Evolutionary conservation across 2,113 vertebrate genomes (phyloP).

Genomic region (Thermophis baileyi): DNA sequence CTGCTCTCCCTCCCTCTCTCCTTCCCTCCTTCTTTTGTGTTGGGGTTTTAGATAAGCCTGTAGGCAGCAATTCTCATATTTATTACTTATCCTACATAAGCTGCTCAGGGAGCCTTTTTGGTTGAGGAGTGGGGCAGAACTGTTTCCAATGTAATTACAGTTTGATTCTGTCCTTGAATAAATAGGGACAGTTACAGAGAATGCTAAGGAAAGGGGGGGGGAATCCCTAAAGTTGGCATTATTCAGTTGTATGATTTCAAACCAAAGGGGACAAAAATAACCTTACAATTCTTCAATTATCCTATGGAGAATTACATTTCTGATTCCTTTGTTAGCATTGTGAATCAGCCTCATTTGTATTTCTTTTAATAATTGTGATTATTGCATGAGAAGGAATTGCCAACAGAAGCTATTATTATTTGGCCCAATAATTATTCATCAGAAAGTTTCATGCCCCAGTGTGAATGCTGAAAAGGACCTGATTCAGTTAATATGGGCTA

Average conservation of each 20-base stretch:
- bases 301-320: not conserved
- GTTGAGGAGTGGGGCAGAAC: not conserved
- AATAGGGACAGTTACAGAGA: not conserved
- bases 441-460: not conserved
- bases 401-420: constrained; percentile 15
- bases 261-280: not conserved
- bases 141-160: not conserved
- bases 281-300: constrained; percentile 18
- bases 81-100: not conserved
- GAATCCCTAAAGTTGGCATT: not conserved
- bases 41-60: not conserved
- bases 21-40: not conserved
- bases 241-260: not conserved
- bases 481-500: not conserved
- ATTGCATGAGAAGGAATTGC: not conserved
- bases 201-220: not conserved
- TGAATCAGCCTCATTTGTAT: constrained; percentile 13
- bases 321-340: not conserved
- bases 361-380: constrained; percentile 23
- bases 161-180: not conserved
- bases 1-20: not conserved
- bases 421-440: constrained; percentile 12
- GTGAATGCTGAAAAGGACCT: constrained; percentile 3
- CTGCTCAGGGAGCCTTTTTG: not conserved
- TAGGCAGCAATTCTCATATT: not conserved